Base-by-base conservation (phyloP, 2,797 vertebrate genomes). In the Potorous gilbertii region DNA sequence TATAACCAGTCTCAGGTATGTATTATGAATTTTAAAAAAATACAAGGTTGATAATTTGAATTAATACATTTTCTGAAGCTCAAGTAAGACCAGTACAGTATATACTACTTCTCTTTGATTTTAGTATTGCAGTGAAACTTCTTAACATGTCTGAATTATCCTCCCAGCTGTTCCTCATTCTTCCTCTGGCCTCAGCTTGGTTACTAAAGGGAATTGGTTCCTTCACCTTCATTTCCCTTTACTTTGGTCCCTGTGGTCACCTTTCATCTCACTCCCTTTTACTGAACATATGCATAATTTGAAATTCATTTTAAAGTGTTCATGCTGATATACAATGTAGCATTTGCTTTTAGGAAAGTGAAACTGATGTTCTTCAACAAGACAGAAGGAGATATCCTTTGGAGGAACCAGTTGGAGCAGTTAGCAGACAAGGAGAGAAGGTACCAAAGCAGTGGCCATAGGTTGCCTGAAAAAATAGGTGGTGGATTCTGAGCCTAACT, bases 361-460 rank as follows among this genome's bases (percentile, higher is more conserved):
- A 99, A 99, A 96, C 98, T 99, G 97, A 98, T 99, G 94, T 99
- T 99, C 97, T 99, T 99, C 97, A 99, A 99, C 98, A 99, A 99
- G 95, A 98, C 98, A 55, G 99, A 99, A 97, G 98, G 98, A 94
- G 99, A 99, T 98, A 99, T 99, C 96, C 98, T 99, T 96, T 99
- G 99, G 99, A 98, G 97, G 98, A 96, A 97, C 89, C 98, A 99
- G 0, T 98, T 99, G 97, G 99, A 99, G 34, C 98, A 99, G 31
- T 98, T 99, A 95, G 98, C 99, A 95, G 98, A 98, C 96, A 95
- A 97, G 96, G 98, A 99, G 93, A 94, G 99, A 97, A 99, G 99
- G 99, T 99, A 99, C 94, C 96, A 91, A 52, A 94, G 28, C 9
- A 27, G 21, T 87, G 74, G 3, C 74, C 74, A 50, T 46, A 27